phyloP scores from a whole-genome alignment of 2,113 vertebrate species.

The Nerophis lumbriciformis region DNA sequence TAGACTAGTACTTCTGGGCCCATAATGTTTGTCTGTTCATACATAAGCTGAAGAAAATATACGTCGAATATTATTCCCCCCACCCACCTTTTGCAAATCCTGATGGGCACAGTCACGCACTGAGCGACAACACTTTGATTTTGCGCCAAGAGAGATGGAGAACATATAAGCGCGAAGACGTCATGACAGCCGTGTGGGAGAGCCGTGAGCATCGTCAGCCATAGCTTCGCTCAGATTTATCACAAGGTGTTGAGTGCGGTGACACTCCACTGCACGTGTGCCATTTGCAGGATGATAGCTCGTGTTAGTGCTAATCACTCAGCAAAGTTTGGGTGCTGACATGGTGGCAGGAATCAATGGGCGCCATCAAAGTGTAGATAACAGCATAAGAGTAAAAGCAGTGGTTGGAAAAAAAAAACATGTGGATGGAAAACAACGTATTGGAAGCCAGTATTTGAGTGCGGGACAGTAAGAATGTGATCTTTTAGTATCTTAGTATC shows the following conservation, averaged over 20 bases:
- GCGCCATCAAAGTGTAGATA: not conserved
- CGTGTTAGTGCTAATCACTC: slow-evolving; percentile 15
- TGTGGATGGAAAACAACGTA: no score
- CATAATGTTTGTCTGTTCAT: no score
- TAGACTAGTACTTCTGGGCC: no score
- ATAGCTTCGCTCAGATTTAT: slow-evolving; percentile 28
- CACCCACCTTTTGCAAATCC: slow-evolving; percentile 4
- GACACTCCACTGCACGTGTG: slow-evolving; percentile 35
- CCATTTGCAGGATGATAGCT: slow-evolving; percentile 25
- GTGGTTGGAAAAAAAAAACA: no score
- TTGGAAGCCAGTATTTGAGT: no score
- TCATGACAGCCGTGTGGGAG: slow-evolving; percentile 24
- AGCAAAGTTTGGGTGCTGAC: slow-evolving; percentile 5
- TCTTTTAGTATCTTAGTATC: no score
- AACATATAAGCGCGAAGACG: slow-evolving; percentile 10
- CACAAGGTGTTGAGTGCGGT: slow-evolving; percentile 36
- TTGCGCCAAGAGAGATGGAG: slow-evolving; percentile 18
- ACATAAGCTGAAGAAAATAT: no score
- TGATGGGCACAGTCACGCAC: slow-evolving; percentile 13
- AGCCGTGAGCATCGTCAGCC: slow-evolving; percentile 15
- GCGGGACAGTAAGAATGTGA: no score
- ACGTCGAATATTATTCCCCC: no score
- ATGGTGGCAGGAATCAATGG: slow-evolving; percentile 7
- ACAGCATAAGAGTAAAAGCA: not conserved
- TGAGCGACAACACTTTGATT: slow-evolving; percentile 17